A percentile compares a stretch with the other conserved stretches of the same genome.
Evolutionary conservation across 2,888 invertebrate genomes (phyloP).

Genomic region (Caenorhabditis sulstoni): DNA sequence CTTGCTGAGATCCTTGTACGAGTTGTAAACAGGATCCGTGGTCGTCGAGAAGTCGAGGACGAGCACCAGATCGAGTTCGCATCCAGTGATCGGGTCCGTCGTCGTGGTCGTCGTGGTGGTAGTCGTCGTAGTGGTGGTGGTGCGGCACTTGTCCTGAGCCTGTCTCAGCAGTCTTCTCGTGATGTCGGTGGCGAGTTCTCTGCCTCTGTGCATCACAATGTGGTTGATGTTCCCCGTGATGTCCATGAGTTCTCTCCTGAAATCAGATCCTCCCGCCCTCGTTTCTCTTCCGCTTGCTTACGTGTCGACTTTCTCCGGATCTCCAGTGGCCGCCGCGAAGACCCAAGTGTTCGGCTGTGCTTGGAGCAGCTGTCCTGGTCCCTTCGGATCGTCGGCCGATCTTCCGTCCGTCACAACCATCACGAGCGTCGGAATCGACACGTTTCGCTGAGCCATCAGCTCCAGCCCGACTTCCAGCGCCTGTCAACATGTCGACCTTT

Average conservation of each 20-base stretch:
- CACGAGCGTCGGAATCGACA: conserved; percentile 74
- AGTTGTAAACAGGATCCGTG: conserved; percentile 76
- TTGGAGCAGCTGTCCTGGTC: conserved; percentile 67
- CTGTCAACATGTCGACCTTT: conserved; percentile 45
- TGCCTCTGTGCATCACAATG: conserved; percentile 77
- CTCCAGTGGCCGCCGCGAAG: conserved; percentile 79
- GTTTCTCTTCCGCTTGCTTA: conserved; percentile 38
- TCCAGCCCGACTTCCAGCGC: conserved; percentile 75
- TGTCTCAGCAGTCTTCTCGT: conserved; percentile 73
- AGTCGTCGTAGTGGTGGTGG: conserved; percentile 69
- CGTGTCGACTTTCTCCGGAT: conserved; percentile 75
- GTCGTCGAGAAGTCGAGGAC: conserved; percentile 80
- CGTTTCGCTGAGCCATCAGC: conserved; percentile 75
- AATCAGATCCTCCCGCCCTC: neutral
- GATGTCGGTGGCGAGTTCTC: conserved; percentile 76
- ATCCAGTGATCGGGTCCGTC: conserved; percentile 76
- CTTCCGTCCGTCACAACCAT: conserved; percentile 78
- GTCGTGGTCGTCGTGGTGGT: conserved; percentile 77
- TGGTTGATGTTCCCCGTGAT: conserved; percentile 78
- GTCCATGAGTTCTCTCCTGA: conserved; percentile 76
- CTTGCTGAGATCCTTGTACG: conserved; percentile 74
- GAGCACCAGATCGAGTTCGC: conserved; percentile 77
- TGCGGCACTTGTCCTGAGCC: conserved; percentile 76
- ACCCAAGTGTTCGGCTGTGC: conserved; percentile 72
- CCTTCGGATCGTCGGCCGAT: conserved; percentile 74